Evolutionary conservation across 1,140 invertebrate species (phyloP), one percentile per base, ranked within the genome.

Genomic region (Lethocerus indicus): DNA sequence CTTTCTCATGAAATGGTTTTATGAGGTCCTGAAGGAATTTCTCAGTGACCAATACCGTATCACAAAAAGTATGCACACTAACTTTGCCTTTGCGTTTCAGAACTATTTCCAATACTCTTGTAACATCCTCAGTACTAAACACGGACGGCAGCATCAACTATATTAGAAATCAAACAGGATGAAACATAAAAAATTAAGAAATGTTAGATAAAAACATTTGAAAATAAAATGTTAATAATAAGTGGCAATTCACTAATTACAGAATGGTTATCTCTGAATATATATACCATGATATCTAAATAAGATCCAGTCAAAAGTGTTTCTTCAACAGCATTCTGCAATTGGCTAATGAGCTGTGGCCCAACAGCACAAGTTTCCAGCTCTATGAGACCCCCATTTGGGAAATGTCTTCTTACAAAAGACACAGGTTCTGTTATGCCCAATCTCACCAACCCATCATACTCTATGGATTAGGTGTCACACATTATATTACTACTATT

Each of bases 311-410:
- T 78, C 12, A 72, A 63, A 52, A 86, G 71, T 49, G 79, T 80
- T 63, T 95, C 91, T 58, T 94, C 89, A 6, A 95, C 70, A 49
- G 83, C 79, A 14, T 78, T 79, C 59, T 87, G 79, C 14, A 91
- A 66, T 65, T 88, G 82, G 58, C 85, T 79, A 37, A 81, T 72
- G 44, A 93, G 70, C 43, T 69, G 66, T 54, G 73, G 65, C 2
- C 87, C 82, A 53, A 90, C 74, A 49, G 81, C 84, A 63, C 85
- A 87, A 9, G 79, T 77, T 45, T 78, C 74, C 12, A 95, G 66
- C 57, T 79, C 79, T 7, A 76, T 68, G 32, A 90, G 64, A 42
- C 79, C 72, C 60, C 87, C 79, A 47, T 67, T 62, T 12, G 73
- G 59, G 59, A 88, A 81, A 57, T 79, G 74, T 54, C 83, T 86